Base-by-base conservation (phyloP, 2,797 vertebrate genomes). In the Macroramphosus scolopax region DNA sequence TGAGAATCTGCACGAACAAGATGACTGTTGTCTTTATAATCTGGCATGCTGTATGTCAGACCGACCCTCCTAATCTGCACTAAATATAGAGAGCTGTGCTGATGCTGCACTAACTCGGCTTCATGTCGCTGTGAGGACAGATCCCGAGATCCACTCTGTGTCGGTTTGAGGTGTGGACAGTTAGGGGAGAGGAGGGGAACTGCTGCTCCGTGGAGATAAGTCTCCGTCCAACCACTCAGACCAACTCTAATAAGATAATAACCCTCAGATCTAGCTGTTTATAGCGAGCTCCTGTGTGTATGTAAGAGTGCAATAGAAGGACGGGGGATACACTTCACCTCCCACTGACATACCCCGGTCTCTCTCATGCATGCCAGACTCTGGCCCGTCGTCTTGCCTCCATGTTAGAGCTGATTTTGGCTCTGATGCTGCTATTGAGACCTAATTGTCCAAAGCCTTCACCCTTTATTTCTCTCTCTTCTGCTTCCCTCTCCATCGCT, bases 61-160 rank as follows among this genome's bases (percentile, higher is more conserved):
- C 30, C 46, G 29, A 54, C 17, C n/a, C 17, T 54, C 10, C 37
- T 82, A 77, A 80, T 82, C 81, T 45, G 51, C 1, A 3, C 62
- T 77, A 68, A 68, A 60, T 37, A 68, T 64, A 71, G 61, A 40
- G 17, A 33, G 49, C 51, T 41, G 22, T 51, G 68, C 77, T 80
- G 79, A 81, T 26, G 6, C 48, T 15, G 69, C 71, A 13, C 18
- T 13, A 3, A 10, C 40, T 36, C 51, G 52, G 45, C 47, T 34
- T 16, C 6, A 1, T 6, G 51, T 13, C 3, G 28, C 28, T 30
- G 49, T 47, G 56, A 36, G 52, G 37, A 25, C 30, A 1, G 15
- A 54, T 40, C 2, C 12, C 10, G 44, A 42, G 51, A 25, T 17
- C 20, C 26, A 28, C 39, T 33, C 25, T 17, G n/a, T 44, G 51